Evolutionary conservation across 2,888 invertebrate genomes (phyloP).

Genomic region (Zhuqinia jingwanae): DNA sequence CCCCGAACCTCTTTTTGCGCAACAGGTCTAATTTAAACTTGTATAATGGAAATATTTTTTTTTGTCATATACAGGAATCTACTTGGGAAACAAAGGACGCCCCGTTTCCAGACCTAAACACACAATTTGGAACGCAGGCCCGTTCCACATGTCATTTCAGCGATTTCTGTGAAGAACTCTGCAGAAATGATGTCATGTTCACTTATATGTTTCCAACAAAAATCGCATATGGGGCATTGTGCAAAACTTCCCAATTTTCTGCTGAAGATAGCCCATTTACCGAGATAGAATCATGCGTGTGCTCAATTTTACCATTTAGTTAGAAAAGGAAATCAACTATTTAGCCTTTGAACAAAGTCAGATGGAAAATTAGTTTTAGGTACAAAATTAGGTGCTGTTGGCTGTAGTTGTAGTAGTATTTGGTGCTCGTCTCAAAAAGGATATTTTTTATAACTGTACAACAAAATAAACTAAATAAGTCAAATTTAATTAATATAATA

Average conservation of each 20-base stretch:
- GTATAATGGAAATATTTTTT: no score
- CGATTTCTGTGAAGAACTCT: constrained; percentile 55
- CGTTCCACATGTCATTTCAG: constrained; percentile 13
- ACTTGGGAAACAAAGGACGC: background rate
- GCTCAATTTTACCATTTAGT: constrained; percentile 25
- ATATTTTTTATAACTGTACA: background rate
- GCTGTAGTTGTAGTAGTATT: background rate
- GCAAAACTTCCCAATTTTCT: constrained; percentile 14
- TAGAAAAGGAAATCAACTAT: background rate
- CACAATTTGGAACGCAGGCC: background rate
- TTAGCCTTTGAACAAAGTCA: no score
- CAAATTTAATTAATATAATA: no score
- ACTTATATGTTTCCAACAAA: background rate
- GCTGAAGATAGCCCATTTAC: background rate
- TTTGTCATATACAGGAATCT: background rate
- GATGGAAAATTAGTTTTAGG: no score
- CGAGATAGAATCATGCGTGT: constrained; percentile 40
- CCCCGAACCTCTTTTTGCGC: no score
- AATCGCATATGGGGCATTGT: constrained; percentile 37
- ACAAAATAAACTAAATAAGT: background rate
- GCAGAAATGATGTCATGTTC: constrained; percentile 27
- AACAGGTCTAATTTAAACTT: no score
- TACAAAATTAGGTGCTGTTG: no score
- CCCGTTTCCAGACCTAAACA: background rate
- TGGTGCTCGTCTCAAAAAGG: no score